Base-by-base conservation (phyloP, 2,113 vertebrate genomes). In the Lethenteron camtschaticum region DNA sequence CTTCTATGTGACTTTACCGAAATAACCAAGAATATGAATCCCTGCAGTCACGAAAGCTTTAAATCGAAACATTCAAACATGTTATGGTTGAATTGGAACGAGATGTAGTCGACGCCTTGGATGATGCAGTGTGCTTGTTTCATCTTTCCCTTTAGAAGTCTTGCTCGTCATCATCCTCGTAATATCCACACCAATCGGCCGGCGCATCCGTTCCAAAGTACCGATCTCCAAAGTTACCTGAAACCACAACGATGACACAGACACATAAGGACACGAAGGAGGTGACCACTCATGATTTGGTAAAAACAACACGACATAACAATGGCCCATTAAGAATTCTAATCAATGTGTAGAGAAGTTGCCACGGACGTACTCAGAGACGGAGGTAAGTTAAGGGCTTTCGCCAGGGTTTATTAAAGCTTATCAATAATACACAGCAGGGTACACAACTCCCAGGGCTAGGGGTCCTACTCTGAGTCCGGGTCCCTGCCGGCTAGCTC, bases 211-310 rank as follows among this genome's bases (percentile, higher is more conserved):
- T 91, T 74, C 88, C 88, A 0, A 91, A 91, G 79, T 85, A 91
- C 66, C 88, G 82, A 75, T 91, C 88, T 13, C 86, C 87, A 11
- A 91, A 91, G 74, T 91, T 91, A 75, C 88, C 88, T 91, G 71
- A 18, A 63, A 63, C 13, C 16, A 63, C 16, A 14, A 63, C 13
- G 16, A 14, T 63, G 16, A 14, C 16, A 63, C 16, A 63, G 16
- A 63, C 16, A 63, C 13, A 14, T 63, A 63, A 63, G 3, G 13
- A 63, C 16, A 63, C 13, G 59, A 18, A 63, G 16, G 16, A 14
- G 3, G 16, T 63, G 13, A 63, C 13, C 4, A 63, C 16, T 63
- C 13, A 14, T 18, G 16, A 63, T 14, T 63, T 63, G 3, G 16
- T 14, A 63, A 63, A 63, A 63, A 63, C 13, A 63, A 63, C 16